Evolutionary conservation across 2,888 invertebrate species (phyloP).

Genomic region (Agrotis clavis): DNA sequence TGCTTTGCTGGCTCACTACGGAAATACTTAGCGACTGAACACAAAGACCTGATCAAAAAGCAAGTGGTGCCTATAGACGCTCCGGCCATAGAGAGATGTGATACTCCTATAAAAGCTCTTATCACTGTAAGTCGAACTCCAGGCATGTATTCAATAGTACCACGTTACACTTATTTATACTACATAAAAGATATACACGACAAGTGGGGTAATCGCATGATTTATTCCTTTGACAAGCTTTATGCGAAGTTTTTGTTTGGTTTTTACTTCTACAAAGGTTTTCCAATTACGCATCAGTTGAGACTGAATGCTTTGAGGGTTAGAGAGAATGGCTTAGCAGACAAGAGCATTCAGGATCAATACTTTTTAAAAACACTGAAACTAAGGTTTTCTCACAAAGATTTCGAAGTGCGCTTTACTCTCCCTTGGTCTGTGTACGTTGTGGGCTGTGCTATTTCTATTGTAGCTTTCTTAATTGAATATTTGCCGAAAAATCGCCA

Average conservation of each 20-base stretch:
- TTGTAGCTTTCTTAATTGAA: constrained; percentile 50
- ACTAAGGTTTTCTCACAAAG: constrained; percentile 37
- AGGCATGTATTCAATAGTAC: constrained; percentile 42
- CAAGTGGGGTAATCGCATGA: constrained; percentile 50
- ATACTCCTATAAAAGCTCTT: constrained; percentile 31
- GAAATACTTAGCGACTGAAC: constrained; percentile 47
- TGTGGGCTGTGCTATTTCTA: constrained; percentile 47
- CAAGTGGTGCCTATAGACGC: background rate
- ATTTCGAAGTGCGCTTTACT: constrained; percentile 51
- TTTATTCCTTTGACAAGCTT: constrained; percentile 49
- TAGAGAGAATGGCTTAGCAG: constrained; percentile 53
- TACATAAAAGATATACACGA: constrained; percentile 46
- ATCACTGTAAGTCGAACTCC: constrained; percentile 39
- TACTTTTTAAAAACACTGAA: constrained; percentile 41
- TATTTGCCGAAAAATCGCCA: constrained; percentile 14
- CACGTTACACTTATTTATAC: constrained; percentile 42
- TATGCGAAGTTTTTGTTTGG: constrained; percentile 29
- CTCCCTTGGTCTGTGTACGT: constrained; percentile 56
- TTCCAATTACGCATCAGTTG: constrained; percentile 41
- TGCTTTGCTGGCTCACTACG: constrained; percentile 74
- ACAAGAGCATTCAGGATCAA: constrained; percentile 44
- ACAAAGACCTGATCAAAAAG: background rate
- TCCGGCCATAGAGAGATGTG: constrained; percentile 44
- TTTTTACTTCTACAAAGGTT: constrained; percentile 59
- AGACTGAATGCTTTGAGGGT: constrained; percentile 38